Base-by-base conservation (phyloP, 2,113 vertebrate species). In the Erythrocercus mccallii region DNA sequence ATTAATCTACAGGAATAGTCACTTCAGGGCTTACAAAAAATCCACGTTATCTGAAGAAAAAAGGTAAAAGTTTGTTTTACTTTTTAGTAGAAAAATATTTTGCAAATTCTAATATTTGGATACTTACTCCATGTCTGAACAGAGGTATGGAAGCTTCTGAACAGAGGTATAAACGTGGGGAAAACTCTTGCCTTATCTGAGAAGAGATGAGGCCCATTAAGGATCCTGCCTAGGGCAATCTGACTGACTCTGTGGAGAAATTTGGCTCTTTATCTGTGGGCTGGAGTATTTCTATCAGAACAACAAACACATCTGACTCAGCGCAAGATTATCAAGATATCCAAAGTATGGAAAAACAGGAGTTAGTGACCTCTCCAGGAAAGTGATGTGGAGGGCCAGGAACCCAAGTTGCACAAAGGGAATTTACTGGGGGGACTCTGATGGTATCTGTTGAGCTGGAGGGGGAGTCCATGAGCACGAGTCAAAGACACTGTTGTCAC, bases 401-500 rank as follows among this genome's bases (percentile, higher is more conserved):
- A 76, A 38, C 24, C 8, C 40, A 69, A 44, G 21, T 42, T 22
- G 24, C n/a, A 48, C 4, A 40, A 4, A 70, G 5, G 13, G 42
- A 84, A 42, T n/a, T 81, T 44, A 47, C n/a, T 10, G 4, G 10
- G 7, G 11, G 10, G 1, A 30, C 69, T 44, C 1, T 5, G 45
- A 9, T 51, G 23, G 9, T 30, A 10, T 7, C 27, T 40, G 10
- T 56, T 51, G 68, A 71, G 37, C 25, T 50, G 45, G 37, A 81
- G 15, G 7, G 3, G 10, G 8, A 64, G 53, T 12, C 19, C 28
- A n/a, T 10, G 19, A 64, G 15, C 27, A 7, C 1, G 4, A 76
- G 33, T 23, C 44, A 73, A 25, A 0, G 0, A 14, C 47, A 16
- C 19, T 13, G 23, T 2, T 35, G 30, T 17, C 50, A 51, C 18